Evolutionary conservation across 2,888 invertebrate species (phyloP).

Genomic region (Epinotia bilunana): DNA sequence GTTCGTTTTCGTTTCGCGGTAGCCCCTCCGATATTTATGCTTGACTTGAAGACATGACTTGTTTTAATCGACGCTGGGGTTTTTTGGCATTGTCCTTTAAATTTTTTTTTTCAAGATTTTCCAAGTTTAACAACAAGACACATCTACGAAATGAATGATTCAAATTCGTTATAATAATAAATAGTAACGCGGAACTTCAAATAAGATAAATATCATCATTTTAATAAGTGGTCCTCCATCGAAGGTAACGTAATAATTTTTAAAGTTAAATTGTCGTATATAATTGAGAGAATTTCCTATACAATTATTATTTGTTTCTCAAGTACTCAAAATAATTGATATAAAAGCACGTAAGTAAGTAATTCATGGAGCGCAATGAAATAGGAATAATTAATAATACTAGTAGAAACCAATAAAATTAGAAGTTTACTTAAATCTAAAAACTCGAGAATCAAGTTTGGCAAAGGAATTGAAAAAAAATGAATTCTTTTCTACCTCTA

Average conservation of each 20-base stretch:
- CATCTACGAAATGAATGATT: slow-evolving; percentile 9
- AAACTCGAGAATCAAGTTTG: background rate
- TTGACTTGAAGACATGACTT: no score
- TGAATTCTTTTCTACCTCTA: no score
- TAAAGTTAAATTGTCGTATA: background rate
- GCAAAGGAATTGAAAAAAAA: background rate
- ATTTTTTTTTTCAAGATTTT: no score
- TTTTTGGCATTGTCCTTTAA: no score
- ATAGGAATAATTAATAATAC: slow-evolving; percentile 21
- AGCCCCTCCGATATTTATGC: no score
- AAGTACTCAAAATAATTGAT: no score
- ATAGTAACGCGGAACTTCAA: background rate
- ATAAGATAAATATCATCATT: slow-evolving; percentile 14
- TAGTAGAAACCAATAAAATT: background rate
- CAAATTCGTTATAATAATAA: background rate
- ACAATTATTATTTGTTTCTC: no score
- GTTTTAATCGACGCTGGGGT: no score
- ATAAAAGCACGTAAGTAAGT: no score
- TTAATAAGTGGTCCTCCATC: slow-evolving; percentile 5
- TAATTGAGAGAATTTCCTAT: background rate
- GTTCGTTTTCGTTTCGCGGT: no score
- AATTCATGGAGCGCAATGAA: background rate
- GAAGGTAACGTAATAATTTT: background rate
- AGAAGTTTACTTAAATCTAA: background rate
- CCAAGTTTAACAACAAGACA: slow-evolving; percentile 12